These are phyloP conservation scores for Diadophis punctatus DNA, from an alignment of 2,113 vertebrate genomes.

Conservation along the genomic window DNA sequence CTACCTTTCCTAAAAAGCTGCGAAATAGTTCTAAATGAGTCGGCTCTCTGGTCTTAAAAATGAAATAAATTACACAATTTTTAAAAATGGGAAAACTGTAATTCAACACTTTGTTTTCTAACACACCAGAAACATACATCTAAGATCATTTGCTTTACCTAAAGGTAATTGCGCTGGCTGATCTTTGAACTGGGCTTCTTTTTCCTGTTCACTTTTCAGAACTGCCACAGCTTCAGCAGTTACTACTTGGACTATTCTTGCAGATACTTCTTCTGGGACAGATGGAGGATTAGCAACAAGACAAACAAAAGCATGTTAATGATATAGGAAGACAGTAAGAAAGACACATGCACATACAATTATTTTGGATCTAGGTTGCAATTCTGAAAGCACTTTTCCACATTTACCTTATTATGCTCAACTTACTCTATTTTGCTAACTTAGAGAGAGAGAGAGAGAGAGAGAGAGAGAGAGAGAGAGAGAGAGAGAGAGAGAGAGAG, in stretches of 20 bases:
- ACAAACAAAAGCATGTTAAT: constrained; percentile 38
- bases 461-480: no score
- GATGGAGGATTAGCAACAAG: constrained; percentile 52
- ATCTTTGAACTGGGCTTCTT: constrained; percentile 79
- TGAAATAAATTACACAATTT: neutral
- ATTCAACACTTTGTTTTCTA: neutral
- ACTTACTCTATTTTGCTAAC: neutral
- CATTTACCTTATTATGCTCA: neutral
- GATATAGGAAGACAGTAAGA: neutral
- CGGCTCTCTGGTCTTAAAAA: neutral
- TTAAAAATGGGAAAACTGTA: neutral
- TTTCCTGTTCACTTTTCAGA: constrained; percentile 94
- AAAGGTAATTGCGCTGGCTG: constrained; percentile 82
- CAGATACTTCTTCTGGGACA: constrained; percentile 92
- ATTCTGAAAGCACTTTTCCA: neutral
- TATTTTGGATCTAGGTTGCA: neutral
- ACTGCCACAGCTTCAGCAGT: constrained; percentile 97
- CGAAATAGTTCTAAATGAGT: neutral
- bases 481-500: no score
- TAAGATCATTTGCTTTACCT: constrained; percentile 74
- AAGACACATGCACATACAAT: neutral
- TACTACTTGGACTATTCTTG: constrained; percentile 97
- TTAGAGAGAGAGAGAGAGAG: no score
- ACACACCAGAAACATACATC: constrained; percentile 18
- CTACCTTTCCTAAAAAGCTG: neutral